A percentile compares a stretch with the other conserved stretches of the same genome.
Conservation (phyloP, 2,888 invertebrate species). For the Tortrix viridana region DNA sequence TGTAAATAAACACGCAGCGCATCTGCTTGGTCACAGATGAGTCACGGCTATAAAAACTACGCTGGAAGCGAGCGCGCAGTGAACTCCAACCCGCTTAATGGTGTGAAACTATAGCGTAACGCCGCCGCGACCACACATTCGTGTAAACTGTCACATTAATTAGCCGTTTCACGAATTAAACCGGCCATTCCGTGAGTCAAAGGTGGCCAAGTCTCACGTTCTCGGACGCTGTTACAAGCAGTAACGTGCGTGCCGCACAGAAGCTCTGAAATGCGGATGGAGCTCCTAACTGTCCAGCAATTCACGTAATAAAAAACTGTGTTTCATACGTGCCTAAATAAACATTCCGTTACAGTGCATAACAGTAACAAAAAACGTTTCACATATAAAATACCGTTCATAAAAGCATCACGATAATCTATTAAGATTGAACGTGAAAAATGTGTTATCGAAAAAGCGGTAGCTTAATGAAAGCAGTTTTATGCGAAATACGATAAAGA, state of each 20-base stretch:
- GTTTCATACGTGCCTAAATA: constrained; percentile 43
- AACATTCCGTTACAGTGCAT: constrained; percentile 36
- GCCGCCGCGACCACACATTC: constrained; percentile 43
- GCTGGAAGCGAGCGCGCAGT: constrained; percentile 46
- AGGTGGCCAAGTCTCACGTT: constrained; percentile 66
- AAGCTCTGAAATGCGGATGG: constrained; percentile 39
- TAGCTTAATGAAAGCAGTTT: constrained; percentile 44
- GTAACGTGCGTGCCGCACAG: constrained; percentile 30
- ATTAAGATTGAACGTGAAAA: constrained; percentile 37
- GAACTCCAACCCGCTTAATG: constrained; percentile 52
- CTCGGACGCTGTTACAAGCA: constrained; percentile 28
- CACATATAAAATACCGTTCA: constrained; percentile 35
- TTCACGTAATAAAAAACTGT: constrained; percentile 46
- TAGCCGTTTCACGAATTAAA: constrained; percentile 57
- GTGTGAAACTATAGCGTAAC: constrained; percentile 55
- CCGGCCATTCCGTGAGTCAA: constrained; percentile 63
- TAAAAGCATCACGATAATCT: constrained; percentile 36
- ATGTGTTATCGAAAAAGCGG: constrained; percentile 36
- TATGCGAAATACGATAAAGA: constrained; percentile 61
- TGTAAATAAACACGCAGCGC: constrained; percentile 23
- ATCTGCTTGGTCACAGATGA: constrained; percentile 29
- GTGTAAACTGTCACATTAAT: constrained; percentile 63
- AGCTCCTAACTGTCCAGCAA: constrained; percentile 39
- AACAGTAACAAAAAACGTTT: constrained; percentile 31
- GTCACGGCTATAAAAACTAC: constrained; percentile 36